phyloP scores from a whole-genome alignment of 1,140 invertebrate genomes.

The Pachyrhynchus sulphureomaculatus region DNA sequence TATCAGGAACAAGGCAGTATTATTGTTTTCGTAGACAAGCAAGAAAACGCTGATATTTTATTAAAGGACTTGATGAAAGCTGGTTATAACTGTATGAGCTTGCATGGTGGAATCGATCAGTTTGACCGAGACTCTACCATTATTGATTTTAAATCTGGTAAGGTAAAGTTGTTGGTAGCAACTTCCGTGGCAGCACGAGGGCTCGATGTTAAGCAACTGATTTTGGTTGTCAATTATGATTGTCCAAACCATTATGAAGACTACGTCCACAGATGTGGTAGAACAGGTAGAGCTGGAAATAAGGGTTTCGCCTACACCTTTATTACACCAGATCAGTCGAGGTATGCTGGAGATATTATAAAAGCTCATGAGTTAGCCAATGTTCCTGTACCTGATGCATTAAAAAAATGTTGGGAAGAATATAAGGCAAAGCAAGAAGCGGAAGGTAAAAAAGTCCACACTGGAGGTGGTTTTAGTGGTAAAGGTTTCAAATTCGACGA shows the following conservation, averaged over 20 bases:
- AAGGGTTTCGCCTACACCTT: constrained; percentile 98
- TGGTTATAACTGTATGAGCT: constrained; percentile 91
- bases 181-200: constrained; percentile 97
- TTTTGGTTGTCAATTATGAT: constrained; percentile 98
- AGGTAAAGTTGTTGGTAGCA: constrained; percentile 81
- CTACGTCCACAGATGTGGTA: constrained; percentile 95
- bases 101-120: constrained; percentile 99
- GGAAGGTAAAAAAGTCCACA: constrained; percentile 89
- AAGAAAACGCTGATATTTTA: constrained; percentile 94
- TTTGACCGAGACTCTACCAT: constrained; percentile 97
- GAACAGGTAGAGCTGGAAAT: constrained; percentile 92
- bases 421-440: constrained; percentile 87
- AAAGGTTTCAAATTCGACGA: constrained; percentile 99
- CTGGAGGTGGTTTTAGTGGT: constrained; percentile 91
- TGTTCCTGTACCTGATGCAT: constrained; percentile 70
- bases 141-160: constrained; percentile 94
- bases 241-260: constrained; percentile 99
- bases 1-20: constrained; percentile 93
- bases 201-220: constrained; percentile 96
- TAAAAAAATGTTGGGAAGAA: constrained; percentile 81
- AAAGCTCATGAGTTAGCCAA: constrained; percentile 86
- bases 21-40: constrained; percentile 98
- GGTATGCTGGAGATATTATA: constrained; percentile 91
- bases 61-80: constrained; percentile 96
- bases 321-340: constrained; percentile 85